Conservation (phyloP, 2,888 invertebrate genomes). For the Papilio protenor region DNA sequence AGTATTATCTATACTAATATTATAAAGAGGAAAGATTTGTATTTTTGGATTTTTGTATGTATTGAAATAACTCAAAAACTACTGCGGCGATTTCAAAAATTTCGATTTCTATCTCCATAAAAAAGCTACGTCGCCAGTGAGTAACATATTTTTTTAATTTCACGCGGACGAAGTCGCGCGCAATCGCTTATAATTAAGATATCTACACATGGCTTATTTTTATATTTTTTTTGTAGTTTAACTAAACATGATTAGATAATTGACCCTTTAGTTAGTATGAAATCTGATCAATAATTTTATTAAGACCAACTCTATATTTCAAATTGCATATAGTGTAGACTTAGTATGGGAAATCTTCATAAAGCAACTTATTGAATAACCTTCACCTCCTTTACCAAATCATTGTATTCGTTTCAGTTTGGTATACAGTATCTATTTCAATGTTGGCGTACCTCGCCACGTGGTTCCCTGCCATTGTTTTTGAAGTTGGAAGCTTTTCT, state of each 20-base stretch:
- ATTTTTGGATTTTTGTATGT: no score
- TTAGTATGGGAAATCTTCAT: background rate
- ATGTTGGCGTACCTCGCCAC: conserved; percentile 53
- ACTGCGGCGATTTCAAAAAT: no score
- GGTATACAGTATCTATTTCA: conserved; percentile 58
- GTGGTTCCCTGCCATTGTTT: conserved; percentile 50
- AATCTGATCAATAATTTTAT: background rate
- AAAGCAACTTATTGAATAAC: background rate
- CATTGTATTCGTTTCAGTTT: conserved; percentile 50
- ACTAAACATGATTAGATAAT: background rate
- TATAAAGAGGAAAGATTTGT: no score
- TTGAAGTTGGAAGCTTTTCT: conserved; percentile 32
- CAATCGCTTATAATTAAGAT: no score
- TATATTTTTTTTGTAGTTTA: background rate
- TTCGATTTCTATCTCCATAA: no score
- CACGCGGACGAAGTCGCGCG: no score
- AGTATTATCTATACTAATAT: no score
- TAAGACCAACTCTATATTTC: background rate
- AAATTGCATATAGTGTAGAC: background rate
- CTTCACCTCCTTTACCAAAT: background rate
- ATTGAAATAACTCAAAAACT: no score
- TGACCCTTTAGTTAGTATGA: background rate
- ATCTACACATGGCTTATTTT: background rate
- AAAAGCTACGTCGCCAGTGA: no score
- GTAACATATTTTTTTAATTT: no score